Conservation (phyloP, 2,113 vertebrate genomes). For the Nyctibius bracteatus region DNA sequence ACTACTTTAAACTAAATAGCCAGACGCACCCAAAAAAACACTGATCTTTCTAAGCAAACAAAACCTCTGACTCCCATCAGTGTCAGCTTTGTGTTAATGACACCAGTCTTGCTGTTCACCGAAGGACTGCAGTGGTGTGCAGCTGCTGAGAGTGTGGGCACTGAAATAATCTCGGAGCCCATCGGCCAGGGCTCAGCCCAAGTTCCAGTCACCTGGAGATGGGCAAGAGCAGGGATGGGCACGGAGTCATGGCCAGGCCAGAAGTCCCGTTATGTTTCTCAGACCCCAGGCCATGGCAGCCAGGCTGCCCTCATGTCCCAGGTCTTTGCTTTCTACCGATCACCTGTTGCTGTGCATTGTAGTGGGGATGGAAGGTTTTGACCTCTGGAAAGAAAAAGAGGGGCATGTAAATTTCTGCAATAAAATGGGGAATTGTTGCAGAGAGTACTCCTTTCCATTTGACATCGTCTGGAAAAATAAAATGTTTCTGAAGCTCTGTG, state of each 20-base stretch:
- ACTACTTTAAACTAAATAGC: background rate
- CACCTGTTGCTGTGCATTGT: background rate
- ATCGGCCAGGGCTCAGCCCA: background rate
- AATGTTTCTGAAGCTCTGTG: background rate
- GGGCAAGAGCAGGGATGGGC: background rate
- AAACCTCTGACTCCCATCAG: background rate
- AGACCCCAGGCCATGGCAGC: background rate
- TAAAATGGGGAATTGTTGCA: background rate
- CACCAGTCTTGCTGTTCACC: background rate
- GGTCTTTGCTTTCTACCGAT: background rate
- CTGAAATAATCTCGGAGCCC: background rate
- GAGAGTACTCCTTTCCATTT: background rate
- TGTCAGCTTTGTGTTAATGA: background rate
- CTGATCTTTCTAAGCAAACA: background rate
- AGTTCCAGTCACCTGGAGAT: background rate
- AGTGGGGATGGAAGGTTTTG: background rate
- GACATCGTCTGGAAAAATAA: background rate
- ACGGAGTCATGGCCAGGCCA: background rate
- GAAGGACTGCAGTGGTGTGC: background rate
- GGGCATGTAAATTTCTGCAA: background rate
- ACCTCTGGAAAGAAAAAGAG: background rate
- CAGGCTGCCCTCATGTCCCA: background rate
- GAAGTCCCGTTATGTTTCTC: background rate
- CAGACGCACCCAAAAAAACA: background rate
- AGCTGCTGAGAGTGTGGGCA: background rate